Conservation (phyloP, 2,888 invertebrate genomes). For the Ormyrus nitidulus region DNA sequence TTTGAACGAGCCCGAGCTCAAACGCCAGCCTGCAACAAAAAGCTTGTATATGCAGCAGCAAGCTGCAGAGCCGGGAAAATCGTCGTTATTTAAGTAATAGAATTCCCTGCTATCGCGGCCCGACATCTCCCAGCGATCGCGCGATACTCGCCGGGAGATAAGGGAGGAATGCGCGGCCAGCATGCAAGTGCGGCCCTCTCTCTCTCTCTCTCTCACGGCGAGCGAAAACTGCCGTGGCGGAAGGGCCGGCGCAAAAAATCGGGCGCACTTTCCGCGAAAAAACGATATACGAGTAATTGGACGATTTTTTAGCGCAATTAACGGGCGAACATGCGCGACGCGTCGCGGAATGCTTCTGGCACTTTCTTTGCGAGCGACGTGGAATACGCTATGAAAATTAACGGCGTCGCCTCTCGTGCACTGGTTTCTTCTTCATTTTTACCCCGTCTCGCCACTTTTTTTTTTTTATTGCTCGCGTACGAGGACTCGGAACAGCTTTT, state of each 20-base stretch:
- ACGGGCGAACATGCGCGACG: not conserved
- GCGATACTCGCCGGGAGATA: conserved; percentile 33
- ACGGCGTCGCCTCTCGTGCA: not conserved
- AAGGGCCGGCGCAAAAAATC: not conserved
- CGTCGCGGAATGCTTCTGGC: not conserved
- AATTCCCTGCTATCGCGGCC: conserved; percentile 26
- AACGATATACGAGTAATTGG: conserved; percentile 26
- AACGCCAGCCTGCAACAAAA: too few relatives aligned
- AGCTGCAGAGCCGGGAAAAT: conserved; percentile 11
- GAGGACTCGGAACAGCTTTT: too few relatives aligned
- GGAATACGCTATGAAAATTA: not conserved
- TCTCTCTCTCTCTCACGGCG: not conserved
- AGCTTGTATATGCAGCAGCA: too few relatives aligned
- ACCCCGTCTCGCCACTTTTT: not conserved
- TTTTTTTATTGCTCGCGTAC: not conserved
- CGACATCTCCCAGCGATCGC: conserved; percentile 43
- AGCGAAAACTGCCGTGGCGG: not conserved
- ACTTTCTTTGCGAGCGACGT: not conserved
- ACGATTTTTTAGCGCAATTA: conserved; percentile 34
- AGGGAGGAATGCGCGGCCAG: conserved; percentile 33
- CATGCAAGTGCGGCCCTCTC: not conserved
- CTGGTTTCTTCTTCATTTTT: too few relatives aligned
- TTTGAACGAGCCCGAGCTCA: too few relatives aligned
- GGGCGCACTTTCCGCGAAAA: conserved; percentile 45
- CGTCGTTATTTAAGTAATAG: conserved; percentile 49